Conservation (phyloP, 2,113 vertebrate species). For the Caranx melampygus region DNA sequence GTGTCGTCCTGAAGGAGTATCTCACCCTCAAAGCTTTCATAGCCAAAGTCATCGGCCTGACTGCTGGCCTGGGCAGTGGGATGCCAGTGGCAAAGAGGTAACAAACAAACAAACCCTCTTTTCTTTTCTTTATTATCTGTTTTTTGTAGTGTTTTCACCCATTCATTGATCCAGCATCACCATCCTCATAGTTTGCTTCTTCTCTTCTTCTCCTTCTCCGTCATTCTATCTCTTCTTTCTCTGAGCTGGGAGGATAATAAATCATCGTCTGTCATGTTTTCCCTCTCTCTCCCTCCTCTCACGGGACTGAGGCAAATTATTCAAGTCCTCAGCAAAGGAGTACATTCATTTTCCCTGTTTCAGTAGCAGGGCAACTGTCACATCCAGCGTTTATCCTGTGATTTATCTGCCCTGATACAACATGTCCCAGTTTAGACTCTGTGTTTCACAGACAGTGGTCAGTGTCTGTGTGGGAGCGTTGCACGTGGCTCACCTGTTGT, state of each 20-base stretch:
- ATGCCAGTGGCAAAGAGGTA: slow-evolving; percentile 98
- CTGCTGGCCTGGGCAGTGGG: slow-evolving; percentile 94
- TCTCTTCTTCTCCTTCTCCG: slow-evolving; percentile 7
- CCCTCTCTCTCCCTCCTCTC: slow-evolving; percentile 52
- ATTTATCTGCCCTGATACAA: slow-evolving; percentile 69
- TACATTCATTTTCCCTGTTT: slow-evolving; percentile 64
- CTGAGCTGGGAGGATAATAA: slow-evolving; percentile 60
- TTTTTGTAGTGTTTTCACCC: not conserved
- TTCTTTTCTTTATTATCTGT: slow-evolving; percentile 2
- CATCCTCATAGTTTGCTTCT: slow-evolving; percentile 6
- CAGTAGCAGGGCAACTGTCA: slow-evolving; percentile 68
- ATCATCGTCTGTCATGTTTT: slow-evolving; percentile 70
- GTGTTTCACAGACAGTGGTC: slow-evolving; percentile 41
- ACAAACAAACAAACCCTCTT: slow-evolving; percentile 19
- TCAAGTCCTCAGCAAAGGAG: slow-evolving; percentile 57
- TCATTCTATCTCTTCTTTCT: slow-evolving; percentile 34
- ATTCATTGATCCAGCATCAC: slow-evolving; percentile 17
- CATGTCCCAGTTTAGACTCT: slow-evolving; percentile 63
- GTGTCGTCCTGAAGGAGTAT: slow-evolving; percentile 96
- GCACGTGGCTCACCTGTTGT: slow-evolving; percentile 43
- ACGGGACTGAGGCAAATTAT: slow-evolving; percentile 68
- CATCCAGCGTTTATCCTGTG: slow-evolving; percentile 57
- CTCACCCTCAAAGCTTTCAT: slow-evolving; percentile 95
- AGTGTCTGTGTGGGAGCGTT: slow-evolving; percentile 27
- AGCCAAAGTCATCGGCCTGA: slow-evolving; percentile 94